Evolutionary conservation across 2,888 invertebrate species (phyloP), one percentile per base, ranked within the genome.

Genomic region (Xylophagus ater): DNA sequence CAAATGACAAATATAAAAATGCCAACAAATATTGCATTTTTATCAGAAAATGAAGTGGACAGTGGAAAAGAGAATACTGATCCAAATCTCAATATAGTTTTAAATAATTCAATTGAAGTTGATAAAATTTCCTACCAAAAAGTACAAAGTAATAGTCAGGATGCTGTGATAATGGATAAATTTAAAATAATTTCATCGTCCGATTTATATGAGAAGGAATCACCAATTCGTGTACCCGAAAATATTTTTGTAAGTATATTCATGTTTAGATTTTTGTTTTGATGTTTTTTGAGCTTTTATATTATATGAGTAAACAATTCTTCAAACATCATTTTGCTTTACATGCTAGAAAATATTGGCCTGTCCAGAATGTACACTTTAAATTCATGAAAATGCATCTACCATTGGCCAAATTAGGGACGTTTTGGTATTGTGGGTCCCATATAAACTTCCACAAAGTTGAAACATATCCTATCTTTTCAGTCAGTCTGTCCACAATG

Each of bases 81-180:
- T 35, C 45, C 44, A 25, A 47, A 47, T 41, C 19, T 37, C 2
- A 44, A 43, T 23, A n/a, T n/a, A n/a, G n/a, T n/a, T n/a, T n/a
- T n/a, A n/a, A n/a, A n/a, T n/a, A n/a, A n/a, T n/a, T n/a, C n/a
- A n/a, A n/a, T n/a, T n/a, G n/a, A n/a, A 17, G 32, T 28, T 38
- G 24, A 37, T 24, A 38, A 26, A 25, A 35, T 41, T 38, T 44
- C 41, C 38, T 44, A 44, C 44, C 41, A 38, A 40, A 46, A 44
- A 40, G 43, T 44, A 37, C 37, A 41, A 44, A 47, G 32, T 21
- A 37, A 47, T 43, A 37, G 34, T 41, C 31, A 38, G 34, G 40
- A 43, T 34, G 32, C 42, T 41, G 42, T 41, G 41, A 47, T 44
- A 43, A 34, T 33, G 29, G 43, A 43, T 31, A 42, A 40, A 42